These are phyloP conservation scores for Herpetotheres cachinnans DNA, from an alignment of 2,113 vertebrate genomes.

Conservation along the genomic window DNA sequence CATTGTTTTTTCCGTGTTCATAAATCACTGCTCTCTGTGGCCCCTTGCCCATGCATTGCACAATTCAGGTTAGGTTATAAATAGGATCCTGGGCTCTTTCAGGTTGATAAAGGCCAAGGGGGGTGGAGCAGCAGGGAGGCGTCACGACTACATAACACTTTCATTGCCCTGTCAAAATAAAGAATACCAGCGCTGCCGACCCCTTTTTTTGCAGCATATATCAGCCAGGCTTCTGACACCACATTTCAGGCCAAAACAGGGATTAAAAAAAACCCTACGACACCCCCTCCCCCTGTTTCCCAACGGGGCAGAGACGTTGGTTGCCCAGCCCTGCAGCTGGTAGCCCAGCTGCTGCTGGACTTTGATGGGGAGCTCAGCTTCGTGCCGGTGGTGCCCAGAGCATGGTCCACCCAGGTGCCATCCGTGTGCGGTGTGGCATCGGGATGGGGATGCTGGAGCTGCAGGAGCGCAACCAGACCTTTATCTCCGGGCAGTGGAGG, in stretches of 20 bases:
- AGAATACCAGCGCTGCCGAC: conserved; percentile 5
- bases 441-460: not conserved
- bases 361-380: not conserved
- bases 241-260: not conserved
- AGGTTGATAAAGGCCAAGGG: conserved; percentile 33
- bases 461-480: not conserved
- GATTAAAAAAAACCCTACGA: not conserved
- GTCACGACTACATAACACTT: conserved; percentile 48
- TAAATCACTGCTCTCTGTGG: conserved; percentile 36
- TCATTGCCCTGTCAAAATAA: conserved; percentile 53
- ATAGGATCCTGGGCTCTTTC: conserved; percentile 37
- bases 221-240: conserved; percentile 18
- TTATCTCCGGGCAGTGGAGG: not conserved
- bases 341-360: not conserved
- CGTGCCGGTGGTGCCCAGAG: accelerated
- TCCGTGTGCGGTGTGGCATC: not conserved
- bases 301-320: accelerated
- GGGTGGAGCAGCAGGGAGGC: conserved; percentile 41
- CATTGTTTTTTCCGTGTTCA: not conserved
- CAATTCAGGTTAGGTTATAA: conserved; percentile 35
- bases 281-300: not conserved
- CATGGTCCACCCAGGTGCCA: accelerated
- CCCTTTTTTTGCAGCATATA: not conserved
- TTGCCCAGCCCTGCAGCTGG: not conserved
- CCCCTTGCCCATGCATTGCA: not conserved